Evolutionary conservation across 2,113 vertebrate genomes (phyloP).

Genomic region (Vanacampus margaritifer): DNA sequence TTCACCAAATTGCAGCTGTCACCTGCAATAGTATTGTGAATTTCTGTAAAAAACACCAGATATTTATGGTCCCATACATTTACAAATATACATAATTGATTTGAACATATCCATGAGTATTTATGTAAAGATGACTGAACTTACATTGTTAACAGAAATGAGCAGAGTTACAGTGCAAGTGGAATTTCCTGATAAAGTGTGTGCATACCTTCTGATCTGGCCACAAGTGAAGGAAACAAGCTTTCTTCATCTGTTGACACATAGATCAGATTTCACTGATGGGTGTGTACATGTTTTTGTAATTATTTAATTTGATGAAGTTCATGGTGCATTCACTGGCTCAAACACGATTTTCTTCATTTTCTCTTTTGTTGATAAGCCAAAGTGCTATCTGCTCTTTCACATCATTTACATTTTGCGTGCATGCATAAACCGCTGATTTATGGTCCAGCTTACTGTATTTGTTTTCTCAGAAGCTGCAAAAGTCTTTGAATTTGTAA

Average conservation of each 20-base stretch:
- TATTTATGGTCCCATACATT: neutral
- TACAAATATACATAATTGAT: neutral
- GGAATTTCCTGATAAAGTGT: neutral
- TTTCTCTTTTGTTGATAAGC: neutral
- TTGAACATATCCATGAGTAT: neutral
- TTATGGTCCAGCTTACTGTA: neutral
- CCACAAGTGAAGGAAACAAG: neutral
- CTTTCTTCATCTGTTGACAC: neutral
- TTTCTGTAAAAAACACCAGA: neutral
- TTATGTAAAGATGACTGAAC: neutral
- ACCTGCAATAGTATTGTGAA: neutral
- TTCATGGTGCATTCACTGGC: neutral
- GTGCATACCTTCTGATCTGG: neutral
- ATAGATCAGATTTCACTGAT: slow-evolving; percentile 10
- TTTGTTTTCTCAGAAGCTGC: neutral
- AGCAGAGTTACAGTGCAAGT: neutral
- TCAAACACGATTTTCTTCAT: neutral
- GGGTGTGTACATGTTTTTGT: slow-evolving; percentile 12
- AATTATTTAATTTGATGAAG: neutral
- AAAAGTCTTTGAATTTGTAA: neutral
- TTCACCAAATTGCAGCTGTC: neutral
- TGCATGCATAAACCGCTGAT: too few species aligned
- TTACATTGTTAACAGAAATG: neutral
- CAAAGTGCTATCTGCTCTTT: neutral
- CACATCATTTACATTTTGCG: too few species aligned